phyloP scores from a whole-genome alignment of 2,888 invertebrate genomes.

The Amiota minor region DNA sequence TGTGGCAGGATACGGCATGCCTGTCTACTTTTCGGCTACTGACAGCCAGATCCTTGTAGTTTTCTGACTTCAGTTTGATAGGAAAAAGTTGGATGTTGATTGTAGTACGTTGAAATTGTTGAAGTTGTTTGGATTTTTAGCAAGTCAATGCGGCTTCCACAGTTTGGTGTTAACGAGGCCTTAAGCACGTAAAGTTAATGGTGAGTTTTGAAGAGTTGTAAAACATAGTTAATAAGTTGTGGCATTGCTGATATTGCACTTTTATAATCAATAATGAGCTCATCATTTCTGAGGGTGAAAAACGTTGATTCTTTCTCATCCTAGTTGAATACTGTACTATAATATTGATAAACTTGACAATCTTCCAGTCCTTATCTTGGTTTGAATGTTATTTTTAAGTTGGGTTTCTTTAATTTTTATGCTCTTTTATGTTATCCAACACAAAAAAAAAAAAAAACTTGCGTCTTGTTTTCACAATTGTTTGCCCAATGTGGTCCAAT shows the following conservation, averaged over 20 bases:
- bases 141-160: neutral
- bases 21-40: constrained; percentile 24
- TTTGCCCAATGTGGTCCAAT: too few relatives aligned
- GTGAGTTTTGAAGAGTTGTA: neutral
- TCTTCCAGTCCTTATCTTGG: too few relatives aligned
- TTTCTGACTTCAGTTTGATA: neutral
- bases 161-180: neutral
- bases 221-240: neutral
- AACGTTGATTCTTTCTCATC: too few relatives aligned
- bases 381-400: too few relatives aligned
- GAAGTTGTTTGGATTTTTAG: neutral
- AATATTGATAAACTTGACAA: too few relatives aligned
- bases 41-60: constrained; percentile 13
- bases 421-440: too few relatives aligned
- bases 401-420: too few relatives aligned
- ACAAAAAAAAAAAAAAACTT: too few relatives aligned
- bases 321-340: too few relatives aligned
- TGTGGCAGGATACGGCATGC: neutral
- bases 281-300: too few relatives aligned
- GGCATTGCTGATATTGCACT: neutral
- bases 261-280: neutral
- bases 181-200: neutral
- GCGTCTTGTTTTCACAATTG: too few relatives aligned
- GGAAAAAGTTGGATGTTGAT: neutral
- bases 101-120: neutral